Evolutionary conservation across 2,888 invertebrate genomes (phyloP).

Genomic region (Mythimna albipuncta): DNA sequence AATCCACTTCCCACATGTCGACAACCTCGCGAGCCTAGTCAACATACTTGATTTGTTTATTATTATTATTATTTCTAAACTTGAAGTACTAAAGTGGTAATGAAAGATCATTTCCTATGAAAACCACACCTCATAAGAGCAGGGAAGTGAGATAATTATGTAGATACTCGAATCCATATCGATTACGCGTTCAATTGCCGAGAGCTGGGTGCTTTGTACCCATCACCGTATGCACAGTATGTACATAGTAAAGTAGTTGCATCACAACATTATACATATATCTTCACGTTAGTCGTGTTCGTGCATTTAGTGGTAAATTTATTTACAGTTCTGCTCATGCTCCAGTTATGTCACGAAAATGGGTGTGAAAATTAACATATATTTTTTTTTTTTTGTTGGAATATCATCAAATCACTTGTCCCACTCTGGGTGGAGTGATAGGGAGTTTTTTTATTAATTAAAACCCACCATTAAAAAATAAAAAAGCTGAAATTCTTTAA

Average conservation of each 20-base stretch:
- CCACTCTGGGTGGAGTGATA: too few species aligned
- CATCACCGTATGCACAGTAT: slow-evolving; percentile 25
- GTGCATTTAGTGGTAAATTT: slow-evolving; percentile 37
- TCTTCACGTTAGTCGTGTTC: slow-evolving; percentile 30
- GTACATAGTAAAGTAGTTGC: slow-evolving; percentile 20
- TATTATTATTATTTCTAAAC: neutral
- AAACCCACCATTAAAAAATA: too few species aligned
- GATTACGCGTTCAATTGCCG: slow-evolving; percentile 33
- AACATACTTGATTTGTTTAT: too few species aligned
- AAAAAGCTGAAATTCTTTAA: too few species aligned
- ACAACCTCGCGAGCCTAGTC: too few species aligned
- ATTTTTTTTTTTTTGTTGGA: too few species aligned
- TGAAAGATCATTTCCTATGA: neutral
- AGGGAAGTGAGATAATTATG: slow-evolving; percentile 36
- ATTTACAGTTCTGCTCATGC: slow-evolving; percentile 33
- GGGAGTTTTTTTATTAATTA: too few species aligned
- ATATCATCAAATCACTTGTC: too few species aligned
- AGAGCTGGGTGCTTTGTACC: slow-evolving; percentile 17
- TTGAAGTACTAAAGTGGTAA: neutral
- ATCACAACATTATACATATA: slow-evolving; percentile 24
- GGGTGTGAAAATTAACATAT: slow-evolving; percentile 17
- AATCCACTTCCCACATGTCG: too few species aligned
- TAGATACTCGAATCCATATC: slow-evolving; percentile 26
- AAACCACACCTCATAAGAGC: neutral
- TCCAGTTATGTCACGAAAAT: slow-evolving; percentile 29